Conservation (phyloP, 2,113 vertebrate genomes). For the Isichthys henryi region DNA sequence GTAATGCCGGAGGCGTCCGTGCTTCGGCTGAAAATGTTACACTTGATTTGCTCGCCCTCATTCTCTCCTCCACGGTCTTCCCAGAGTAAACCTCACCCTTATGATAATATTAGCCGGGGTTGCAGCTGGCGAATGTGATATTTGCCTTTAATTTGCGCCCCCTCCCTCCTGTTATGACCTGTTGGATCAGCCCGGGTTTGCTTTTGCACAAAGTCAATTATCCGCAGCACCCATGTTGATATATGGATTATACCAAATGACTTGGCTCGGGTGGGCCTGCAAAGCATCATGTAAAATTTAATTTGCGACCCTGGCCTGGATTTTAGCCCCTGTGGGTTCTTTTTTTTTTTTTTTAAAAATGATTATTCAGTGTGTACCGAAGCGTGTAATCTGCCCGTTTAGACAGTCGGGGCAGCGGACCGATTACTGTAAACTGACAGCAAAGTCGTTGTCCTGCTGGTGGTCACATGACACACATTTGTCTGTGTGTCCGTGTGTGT, state of each 20-base stretch:
- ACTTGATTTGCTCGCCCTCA: neutral
- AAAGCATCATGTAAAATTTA: conserved; percentile 51
- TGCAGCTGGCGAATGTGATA: neutral
- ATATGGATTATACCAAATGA: conserved; percentile 53
- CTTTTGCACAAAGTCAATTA: conserved; percentile 43
- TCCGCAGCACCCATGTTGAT: conserved; percentile 41
- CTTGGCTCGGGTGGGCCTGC: conserved; percentile 47
- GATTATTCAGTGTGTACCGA: conserved; percentile 48
- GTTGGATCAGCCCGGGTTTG: conserved; percentile 30
- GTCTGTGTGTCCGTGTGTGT: neutral
- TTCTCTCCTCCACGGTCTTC: neutral
- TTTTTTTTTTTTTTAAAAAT: neutral
- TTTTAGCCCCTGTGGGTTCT: conserved; percentile 42
- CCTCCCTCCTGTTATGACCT: conserved; percentile 26
- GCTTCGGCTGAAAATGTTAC: neutral
- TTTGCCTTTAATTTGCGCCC: conserved; percentile 20
- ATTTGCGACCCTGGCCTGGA: conserved; percentile 52
- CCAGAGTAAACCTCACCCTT: neutral
- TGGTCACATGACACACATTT: neutral
- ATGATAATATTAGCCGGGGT: neutral
- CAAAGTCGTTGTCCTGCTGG: neutral
- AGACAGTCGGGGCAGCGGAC: conserved; percentile 22
- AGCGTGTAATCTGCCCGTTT: conserved; percentile 51
- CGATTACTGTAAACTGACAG: conserved; percentile 22
- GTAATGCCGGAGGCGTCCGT: neutral